Conservation (phyloP, 2,888 invertebrate species). For the Limulus polyphemus region DNA sequence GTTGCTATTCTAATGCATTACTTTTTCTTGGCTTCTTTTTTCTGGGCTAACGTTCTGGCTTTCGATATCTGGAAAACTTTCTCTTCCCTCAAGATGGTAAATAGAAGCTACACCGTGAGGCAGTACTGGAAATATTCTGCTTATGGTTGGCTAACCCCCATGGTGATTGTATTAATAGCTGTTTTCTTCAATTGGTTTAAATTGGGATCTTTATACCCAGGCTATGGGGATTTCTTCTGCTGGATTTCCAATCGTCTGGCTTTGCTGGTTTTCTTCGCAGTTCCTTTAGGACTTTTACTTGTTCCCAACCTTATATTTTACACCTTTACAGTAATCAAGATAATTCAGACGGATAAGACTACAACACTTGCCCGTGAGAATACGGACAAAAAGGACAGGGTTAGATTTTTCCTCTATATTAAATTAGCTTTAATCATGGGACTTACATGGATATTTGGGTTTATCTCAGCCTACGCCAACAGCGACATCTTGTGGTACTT, state of each 20-base stretch:
- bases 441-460: slow-evolving; percentile 40
- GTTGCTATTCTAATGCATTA: slow-evolving; percentile 31
- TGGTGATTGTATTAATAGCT: not conserved
- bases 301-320: slow-evolving; percentile 36
- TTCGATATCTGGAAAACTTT: slow-evolving; percentile 34
- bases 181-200: not conserved
- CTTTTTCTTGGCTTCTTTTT: slow-evolving; percentile 31
- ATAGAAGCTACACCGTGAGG: not conserved
- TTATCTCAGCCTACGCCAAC: slow-evolving; percentile 35
- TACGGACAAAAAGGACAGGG: slow-evolving; percentile 14
- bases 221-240: slow-evolving; percentile 29
- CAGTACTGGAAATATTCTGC: slow-evolving; percentile 5
- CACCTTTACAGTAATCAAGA: slow-evolving; percentile 29
- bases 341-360: not conserved
- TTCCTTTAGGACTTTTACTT: slow-evolving; percentile 36
- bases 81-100: not conserved
- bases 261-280: slow-evolving; percentile 36
- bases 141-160: slow-evolving; percentile 10
- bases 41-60: slow-evolving; percentile 35
- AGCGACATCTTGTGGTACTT: slow-evolving; percentile 36
- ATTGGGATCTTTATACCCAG: slow-evolving; percentile 21
- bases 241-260: slow-evolving; percentile 33
- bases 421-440: slow-evolving; percentile 40
- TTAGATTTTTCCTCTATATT: slow-evolving; percentile 32
- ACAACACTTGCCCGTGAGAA: slow-evolving; percentile 8